Base-by-base conservation (phyloP, 2,113 vertebrate genomes). In the Semnornis frantzii region DNA sequence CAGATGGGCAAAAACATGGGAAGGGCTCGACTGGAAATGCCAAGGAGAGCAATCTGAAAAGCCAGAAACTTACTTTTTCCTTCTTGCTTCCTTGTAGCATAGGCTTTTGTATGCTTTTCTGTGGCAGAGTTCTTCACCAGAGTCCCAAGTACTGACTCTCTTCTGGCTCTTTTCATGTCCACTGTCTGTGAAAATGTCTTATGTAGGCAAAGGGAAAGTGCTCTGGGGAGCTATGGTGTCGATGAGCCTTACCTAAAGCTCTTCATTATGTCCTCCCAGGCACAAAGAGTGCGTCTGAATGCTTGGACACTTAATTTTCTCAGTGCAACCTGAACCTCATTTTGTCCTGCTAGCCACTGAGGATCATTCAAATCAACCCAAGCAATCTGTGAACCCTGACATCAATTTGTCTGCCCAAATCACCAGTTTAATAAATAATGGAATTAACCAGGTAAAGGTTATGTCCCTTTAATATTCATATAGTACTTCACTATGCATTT, bases 1-100 rank as follows among this genome's bases (percentile, higher is more conserved):
- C 93, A 96, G 93, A 96, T 88, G 93, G 94, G 79, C 66, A 85
- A 65, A 64, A 85, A 65, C 44, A 63, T 44, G 69, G 65, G 19
- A n/a, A 81, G 85, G 62, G 25, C 85, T 82, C 87, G 46, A 64
- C 30, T 92, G 20, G 52, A 89, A 85, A 79, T 93, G 95, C 68
- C 68, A 80, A 92, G 69, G 78, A 78, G 48, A 75, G 44, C 54
- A 23, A 46, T 75, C 69, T 90, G 80, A 68, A 89, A 92, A 82
- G 37, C 12, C 68, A 78, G 50, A 68, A 89, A 82, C 75, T 77
- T 82, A 5, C 8, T 79, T 82, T 78, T 78, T 77, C 24, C 31
- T 55, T 93, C 57, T 54, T 82, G 11, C 42, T 31, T 70, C 71
- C 55, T 12, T 63, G 8, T 10, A 89, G 18, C 24, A 21, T 17